Base-by-base conservation (phyloP, 2,888 invertebrate genomes). In the Drosophila atripex region DNA sequence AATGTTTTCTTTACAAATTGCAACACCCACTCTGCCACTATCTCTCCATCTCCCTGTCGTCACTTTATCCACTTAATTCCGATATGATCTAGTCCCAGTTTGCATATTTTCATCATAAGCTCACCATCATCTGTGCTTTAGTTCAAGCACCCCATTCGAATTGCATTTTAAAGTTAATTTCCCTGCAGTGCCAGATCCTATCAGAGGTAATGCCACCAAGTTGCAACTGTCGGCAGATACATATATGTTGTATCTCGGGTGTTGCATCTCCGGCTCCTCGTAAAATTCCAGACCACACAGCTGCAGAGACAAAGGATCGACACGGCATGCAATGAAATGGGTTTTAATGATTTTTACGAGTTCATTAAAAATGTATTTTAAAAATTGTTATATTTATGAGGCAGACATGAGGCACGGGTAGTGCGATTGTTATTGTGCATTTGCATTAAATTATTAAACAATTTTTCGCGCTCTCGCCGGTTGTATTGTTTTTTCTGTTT, bases 281-380 rank as follows among this genome's bases (percentile, higher is more conserved):
- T 46, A 54, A 23, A 39, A 56, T 57, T 39, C 30, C 54, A 58
- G 74, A 74, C 73, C 61, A 75, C 41, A 35, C 49, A 50, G 45
- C 8, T 23, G 8, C 21, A 30, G 7, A 56, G 45, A 30, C 70
- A 63, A 64, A 63, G 65, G 70, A 46, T 50, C 32, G 41, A 23
- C 47, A 28, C 21, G 21, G 28, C 71, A 59, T 73, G 73, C 55
- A 12, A 32, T 35, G 12, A 7, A 38, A 63, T 14, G 55, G 14
- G 51, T 38, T 49, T 80, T 77, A 68, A 86, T 80, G 58, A 86
- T 71, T 73, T 86, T 79, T 71, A 71, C 61, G 66, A 74, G 63
- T 74, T 76, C 83, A 85, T 82, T 87, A 87, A 85, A 76, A 78
- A 76, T 82, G 74, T 73, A 87, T 87, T 86, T 78, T 51, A 52